Conservation (phyloP, 2,797 vertebrate species). For the Pipistrellus nathusii region DNA sequence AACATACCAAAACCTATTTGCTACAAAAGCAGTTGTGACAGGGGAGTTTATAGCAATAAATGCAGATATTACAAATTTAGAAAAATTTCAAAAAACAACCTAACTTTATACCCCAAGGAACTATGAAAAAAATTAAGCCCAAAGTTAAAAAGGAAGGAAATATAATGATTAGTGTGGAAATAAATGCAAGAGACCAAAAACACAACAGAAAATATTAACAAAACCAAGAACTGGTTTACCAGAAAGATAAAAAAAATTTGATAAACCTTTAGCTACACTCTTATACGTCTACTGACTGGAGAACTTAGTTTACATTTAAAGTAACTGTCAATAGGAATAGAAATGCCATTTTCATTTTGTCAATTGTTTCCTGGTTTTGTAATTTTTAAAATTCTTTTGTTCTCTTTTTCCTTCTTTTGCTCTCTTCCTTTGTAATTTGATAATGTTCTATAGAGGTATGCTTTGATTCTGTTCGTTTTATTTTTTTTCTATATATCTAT, state of each 20-base stretch:
- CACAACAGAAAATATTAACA: neutral
- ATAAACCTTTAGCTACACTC: neutral
- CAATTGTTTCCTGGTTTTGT: neutral
- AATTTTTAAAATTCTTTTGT: neutral
- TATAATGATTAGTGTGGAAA: neutral
- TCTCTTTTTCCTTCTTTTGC: neutral
- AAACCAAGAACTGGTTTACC: neutral
- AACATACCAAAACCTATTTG: neutral
- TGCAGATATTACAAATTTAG: neutral
- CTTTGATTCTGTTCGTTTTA: neutral
- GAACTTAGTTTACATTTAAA: neutral
- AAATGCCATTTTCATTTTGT: neutral
- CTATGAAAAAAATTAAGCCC: neutral
- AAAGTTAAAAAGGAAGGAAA: constrained; percentile 4
- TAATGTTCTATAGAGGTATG: neutral
- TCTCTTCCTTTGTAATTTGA: neutral
- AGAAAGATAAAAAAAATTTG: neutral
- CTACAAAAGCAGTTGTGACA: neutral
- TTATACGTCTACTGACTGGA: neutral
- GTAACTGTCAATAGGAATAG: neutral
- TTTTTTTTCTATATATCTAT: neutral
- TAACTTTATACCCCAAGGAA: constrained; percentile 9
- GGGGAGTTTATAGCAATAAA: neutral
- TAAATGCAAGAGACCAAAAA: neutral
- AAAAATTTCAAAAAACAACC: neutral